These are phyloP conservation scores for Leistus spinibarbis DNA, from an alignment of 2,888 invertebrate genomes.

Conservation along the genomic window DNA sequence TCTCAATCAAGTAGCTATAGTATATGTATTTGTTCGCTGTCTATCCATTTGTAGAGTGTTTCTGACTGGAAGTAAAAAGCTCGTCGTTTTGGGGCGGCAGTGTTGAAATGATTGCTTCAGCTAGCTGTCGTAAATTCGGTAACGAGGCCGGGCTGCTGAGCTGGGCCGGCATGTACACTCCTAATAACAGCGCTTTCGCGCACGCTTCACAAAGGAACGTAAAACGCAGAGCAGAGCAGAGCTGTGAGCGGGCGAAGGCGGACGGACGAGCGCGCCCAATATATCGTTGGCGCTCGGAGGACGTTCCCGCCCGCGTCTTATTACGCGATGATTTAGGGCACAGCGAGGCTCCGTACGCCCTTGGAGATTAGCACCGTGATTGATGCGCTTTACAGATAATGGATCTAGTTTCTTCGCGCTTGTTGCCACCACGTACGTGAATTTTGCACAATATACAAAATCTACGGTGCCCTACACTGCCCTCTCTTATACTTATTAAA, in stretches of 20 bases:
- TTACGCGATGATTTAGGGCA: slow-evolving; percentile 29
- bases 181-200: neutral
- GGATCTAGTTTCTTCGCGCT: slow-evolving; percentile 7
- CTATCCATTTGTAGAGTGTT: neutral
- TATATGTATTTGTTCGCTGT: too few species aligned
- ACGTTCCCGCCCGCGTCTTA: slow-evolving; percentile 17
- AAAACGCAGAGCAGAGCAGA: neutral
- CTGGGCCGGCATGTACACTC: neutral
- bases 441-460: neutral
- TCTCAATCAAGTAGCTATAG: neutral
- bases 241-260: neutral
- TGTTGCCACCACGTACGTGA: neutral
- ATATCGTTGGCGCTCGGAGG: neutral
- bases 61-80: neutral
- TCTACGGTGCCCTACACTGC: neutral
- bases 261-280: neutral
- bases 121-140: slow-evolving; percentile 10
- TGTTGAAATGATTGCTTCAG: neutral
- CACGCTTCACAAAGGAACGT: neutral
- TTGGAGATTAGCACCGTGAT: slow-evolving; percentile 29
- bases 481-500: too few species aligned
- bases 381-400: slow-evolving; percentile 30
- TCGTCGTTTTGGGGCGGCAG: neutral
- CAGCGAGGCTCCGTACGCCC: slow-evolving; percentile 6
- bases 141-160: neutral